These are phyloP conservation scores for Ernsta delagoae DNA, from an alignment of 2,888 invertebrate species.

Conservation along the genomic window DNA sequence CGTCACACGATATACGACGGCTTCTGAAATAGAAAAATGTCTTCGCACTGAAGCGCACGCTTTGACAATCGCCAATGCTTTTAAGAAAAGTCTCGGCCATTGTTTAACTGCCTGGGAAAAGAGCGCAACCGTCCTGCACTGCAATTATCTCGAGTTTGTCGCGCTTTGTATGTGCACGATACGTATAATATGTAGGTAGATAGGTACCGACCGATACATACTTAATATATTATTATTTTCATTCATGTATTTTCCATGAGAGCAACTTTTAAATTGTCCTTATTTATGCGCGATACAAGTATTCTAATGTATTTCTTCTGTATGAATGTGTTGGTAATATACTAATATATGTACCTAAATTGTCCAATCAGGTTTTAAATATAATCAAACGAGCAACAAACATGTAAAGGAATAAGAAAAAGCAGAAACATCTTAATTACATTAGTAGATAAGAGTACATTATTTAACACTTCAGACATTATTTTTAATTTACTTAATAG, in stretches of 20 bases:
- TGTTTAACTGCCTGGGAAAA: conserved; percentile 15
- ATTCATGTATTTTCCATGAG: conserved; percentile 54
- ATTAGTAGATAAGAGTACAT: conserved; percentile 40
- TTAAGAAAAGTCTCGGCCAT: conserved; percentile 21
- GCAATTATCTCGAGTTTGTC: conserved; percentile 22
- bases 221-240: conserved; percentile 45
- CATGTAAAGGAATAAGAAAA: conserved; percentile 38
- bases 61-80: conserved; percentile 19
- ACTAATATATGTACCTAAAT: conserved; percentile 15
- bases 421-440: conserved; percentile 41
- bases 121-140: conserved; percentile 5
- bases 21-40: conserved; percentile 44
- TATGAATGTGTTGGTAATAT: conserved; percentile 25
- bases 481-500: conserved; percentile 37
- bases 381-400: conserved; percentile 37
- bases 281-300: conserved; percentile 32
- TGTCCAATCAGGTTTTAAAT: conserved; percentile 39
- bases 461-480: conserved; percentile 27
- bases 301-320: conserved; percentile 36
- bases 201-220: too few species aligned
- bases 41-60: conserved; percentile 24
- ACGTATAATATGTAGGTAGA: too few species aligned
- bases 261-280: conserved; percentile 27
- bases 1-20: conserved; percentile 40
- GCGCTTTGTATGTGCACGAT: not conserved